Evolutionary conservation across 2,797 vertebrate genomes (phyloP), one percentile per base, ranked within the genome.

Genomic region (Thripadectes ignobilis): DNA sequence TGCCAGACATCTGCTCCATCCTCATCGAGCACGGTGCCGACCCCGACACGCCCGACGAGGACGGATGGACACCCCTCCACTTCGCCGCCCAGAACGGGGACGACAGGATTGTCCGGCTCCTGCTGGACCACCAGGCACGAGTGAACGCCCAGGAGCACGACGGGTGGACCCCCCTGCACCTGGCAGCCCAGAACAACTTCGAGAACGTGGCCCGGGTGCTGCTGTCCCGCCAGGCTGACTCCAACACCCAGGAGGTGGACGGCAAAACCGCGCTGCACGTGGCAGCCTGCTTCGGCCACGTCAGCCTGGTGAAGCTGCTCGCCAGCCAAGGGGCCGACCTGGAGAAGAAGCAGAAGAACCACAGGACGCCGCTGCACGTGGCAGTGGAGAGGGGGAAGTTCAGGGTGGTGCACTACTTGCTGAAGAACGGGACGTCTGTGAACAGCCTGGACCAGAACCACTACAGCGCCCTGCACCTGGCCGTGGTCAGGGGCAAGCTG

Each of bases 171-270:
- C 98, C 98, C 3, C 97, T 99, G 63, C 99, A 99, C 94, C 91
- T 99, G 95, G 98, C 99, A 6, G 97, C 98, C 1, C 99, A 99
- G 97, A 99, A 99, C 36, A 98, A 98, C 92, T 98, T 98, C 4
- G 99, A 99, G 93, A 97, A 98, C 2, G 98, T 99, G 63, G 98
- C 98, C 14, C 93, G 98, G 21, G 97, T 99, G 39, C 98, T 99
- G 85, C 97, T 99, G 27, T 98, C 98, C 12, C 98, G 97, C 41
- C 93, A 98, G 4, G 85, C 95, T 23, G 82, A 98, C 65, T 78
- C 95, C 73, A 97, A 97, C 52, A 34, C 59, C 26, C 97, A 96
- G 74, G 96, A 97, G 36, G 86, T 39, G 1, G 95, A 97, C 6
- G 98, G 98, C 8, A 98, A 98, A 57, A 98, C 98, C 0, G 92